Evolutionary conservation across 2,888 invertebrate genomes (phyloP).

Genomic region (Idaea biselata): DNA sequence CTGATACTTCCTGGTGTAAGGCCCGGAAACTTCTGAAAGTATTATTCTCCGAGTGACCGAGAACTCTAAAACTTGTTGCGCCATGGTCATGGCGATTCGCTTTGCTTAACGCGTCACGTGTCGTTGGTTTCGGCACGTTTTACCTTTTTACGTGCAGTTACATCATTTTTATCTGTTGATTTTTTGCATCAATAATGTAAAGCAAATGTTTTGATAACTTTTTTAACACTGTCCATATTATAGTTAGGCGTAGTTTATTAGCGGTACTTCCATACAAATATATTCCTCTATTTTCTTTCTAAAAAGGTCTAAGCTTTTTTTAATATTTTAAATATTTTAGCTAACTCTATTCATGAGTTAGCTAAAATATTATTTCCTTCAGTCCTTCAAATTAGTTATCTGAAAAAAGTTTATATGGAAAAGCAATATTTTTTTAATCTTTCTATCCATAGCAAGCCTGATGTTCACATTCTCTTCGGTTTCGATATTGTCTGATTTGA

Average conservation of each 20-base stretch:
- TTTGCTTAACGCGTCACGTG: neutral
- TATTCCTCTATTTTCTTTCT: too few relatives aligned
- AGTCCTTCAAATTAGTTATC: too few relatives aligned
- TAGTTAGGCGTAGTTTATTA: neutral
- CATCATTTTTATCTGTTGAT: neutral
- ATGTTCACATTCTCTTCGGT: slow-evolving; percentile 95
- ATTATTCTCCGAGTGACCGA: neutral
- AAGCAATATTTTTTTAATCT: too few relatives aligned
- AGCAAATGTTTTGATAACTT: neutral
- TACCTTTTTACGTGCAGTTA: neutral
- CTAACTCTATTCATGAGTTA: too few relatives aligned
- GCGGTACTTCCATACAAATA: too few relatives aligned
- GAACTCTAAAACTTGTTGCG: neutral
- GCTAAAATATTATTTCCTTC: too few relatives aligned
- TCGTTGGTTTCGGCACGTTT: neutral
- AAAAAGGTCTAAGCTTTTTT: too few relatives aligned
- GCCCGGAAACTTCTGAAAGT: neutral
- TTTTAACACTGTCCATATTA: neutral
- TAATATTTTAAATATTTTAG: too few relatives aligned
- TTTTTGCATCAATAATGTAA: neutral
- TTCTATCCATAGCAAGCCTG: too few relatives aligned
- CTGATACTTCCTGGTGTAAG: neutral
- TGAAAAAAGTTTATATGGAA: too few relatives aligned
- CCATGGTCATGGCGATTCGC: neutral
- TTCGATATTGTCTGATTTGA: slow-evolving; percentile 95